These are phyloP conservation scores for Indicator maculatus DNA, from an alignment of 2,113 vertebrate genomes.

Conservation along the genomic window DNA sequence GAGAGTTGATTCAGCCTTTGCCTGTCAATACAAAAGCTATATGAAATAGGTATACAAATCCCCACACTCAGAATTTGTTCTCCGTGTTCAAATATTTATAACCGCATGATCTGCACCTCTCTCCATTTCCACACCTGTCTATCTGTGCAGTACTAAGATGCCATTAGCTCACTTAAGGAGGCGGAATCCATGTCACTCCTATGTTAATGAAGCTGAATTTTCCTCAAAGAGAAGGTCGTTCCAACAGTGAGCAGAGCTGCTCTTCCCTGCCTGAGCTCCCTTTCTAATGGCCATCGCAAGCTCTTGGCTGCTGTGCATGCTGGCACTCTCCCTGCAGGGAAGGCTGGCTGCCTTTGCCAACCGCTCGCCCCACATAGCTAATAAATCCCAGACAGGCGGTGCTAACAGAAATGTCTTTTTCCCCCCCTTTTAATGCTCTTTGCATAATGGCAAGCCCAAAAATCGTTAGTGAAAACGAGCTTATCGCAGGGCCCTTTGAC, in stretches of 20 bases:
- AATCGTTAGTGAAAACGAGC: conserved; percentile 70
- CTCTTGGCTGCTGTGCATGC: neutral
- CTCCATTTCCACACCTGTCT: conserved; percentile 37
- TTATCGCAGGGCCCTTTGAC: conserved; percentile 70
- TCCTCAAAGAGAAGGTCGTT: conserved; percentile 59
- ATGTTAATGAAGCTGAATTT: conserved; percentile 54
- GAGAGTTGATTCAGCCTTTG: conserved; percentile 25
- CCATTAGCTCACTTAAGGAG: conserved; percentile 46
- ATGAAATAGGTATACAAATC: conserved; percentile 26
- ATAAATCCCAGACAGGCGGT: conserved; percentile 65
- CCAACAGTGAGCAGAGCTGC: conserved; percentile 17
- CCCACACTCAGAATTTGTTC: neutral
- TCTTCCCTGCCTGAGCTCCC: conserved; percentile 29
- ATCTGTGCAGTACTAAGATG: neutral
- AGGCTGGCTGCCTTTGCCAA: conserved; percentile 41
- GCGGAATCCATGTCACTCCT: conserved; percentile 21
- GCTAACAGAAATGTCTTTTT: conserved; percentile 58
- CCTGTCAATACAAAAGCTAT: conserved; percentile 25
- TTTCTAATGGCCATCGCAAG: conserved; percentile 40
- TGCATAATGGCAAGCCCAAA: conserved; percentile 69
- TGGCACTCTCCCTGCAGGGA: conserved; percentile 23
- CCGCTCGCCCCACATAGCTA: conserved; percentile 38
- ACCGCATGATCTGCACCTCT: neutral
- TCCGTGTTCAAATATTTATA: conserved; percentile 52
- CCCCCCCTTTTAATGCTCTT: conserved; percentile 63